phyloP scores from a whole-genome alignment of 64 coral and sea anemone species.

The Stylophora pistillata region DNA sequence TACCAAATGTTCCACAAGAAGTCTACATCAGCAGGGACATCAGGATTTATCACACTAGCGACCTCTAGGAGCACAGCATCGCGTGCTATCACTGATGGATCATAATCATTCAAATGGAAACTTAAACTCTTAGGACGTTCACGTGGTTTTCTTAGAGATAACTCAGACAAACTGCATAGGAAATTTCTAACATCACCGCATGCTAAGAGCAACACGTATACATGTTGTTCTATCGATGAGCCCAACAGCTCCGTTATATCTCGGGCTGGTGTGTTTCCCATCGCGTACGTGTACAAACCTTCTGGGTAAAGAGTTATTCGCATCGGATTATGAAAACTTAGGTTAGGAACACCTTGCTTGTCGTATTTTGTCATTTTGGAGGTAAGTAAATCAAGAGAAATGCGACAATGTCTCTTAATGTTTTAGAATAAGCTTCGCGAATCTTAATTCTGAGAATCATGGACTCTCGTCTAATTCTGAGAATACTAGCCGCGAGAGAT shows the following conservation, averaged over 20 bases:
- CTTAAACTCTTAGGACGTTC: conserved; percentile 27
- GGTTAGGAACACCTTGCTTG: conserved; percentile 37
- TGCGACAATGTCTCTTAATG: too few relatives aligned
- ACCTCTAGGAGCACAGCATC: conserved; percentile 43
- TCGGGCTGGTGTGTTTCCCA: conserved; percentile 53
- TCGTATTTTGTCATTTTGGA: conserved; percentile 45
- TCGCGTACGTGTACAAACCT: conserved; percentile 49
- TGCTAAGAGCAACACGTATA: conserved; percentile 54
- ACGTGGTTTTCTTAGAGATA: conserved; percentile 44
- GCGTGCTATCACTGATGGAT: conserved; percentile 57
- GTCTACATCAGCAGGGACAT: conserved; percentile 30
- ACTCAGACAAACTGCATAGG: conserved; percentile 46
- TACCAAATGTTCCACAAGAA: conserved; percentile 84
- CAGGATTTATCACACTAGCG: conserved; percentile 43
- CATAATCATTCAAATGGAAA: conserved; percentile 71
- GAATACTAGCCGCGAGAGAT: not conserved
- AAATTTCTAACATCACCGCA: conserved; percentile 66
- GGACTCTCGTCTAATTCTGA: not conserved
- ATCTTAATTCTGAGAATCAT: not conserved
- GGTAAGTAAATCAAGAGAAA: too few relatives aligned
- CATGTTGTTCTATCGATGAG: conserved; percentile 19
- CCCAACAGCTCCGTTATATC: conserved; percentile 38
- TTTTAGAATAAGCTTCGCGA: not conserved
- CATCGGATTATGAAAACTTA: conserved; percentile 64
- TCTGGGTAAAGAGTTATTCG: conserved; percentile 38